A percentile compares a stretch with the other conserved stretches of the same genome.
These are phyloP conservation scores for Lasioglossum lativentre DNA, from an alignment of 2,888 invertebrate genomes.

Conservation along the genomic window DNA sequence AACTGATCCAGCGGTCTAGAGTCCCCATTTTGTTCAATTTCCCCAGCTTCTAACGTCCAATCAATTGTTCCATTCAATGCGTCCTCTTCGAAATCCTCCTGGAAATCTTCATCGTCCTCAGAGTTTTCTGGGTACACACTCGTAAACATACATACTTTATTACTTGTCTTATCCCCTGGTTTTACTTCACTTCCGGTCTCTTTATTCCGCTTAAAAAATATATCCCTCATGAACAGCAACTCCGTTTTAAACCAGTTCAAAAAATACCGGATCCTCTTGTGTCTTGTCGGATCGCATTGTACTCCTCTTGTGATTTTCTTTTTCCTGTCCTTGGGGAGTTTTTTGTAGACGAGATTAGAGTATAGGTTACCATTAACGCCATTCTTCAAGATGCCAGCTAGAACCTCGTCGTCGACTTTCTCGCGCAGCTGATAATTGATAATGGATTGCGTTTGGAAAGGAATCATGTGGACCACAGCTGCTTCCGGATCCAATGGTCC, in stretches of 20 bases:
- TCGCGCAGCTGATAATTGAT: neutral
- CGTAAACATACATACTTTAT: neutral
- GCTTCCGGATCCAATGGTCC: neutral
- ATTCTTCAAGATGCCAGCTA: slow-evolving; percentile 4
- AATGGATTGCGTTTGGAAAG: neutral
- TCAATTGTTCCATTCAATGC: neutral
- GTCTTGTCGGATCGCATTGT: slow-evolving; percentile 58
- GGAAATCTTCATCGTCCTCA: neutral
- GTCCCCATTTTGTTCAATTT: neutral
- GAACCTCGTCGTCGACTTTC: neutral
- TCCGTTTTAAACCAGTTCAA: slow-evolving; percentile 57
- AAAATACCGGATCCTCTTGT: slow-evolving; percentile 35
- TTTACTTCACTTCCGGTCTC: neutral
- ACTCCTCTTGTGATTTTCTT: slow-evolving; percentile 72
- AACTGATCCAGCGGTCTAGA: neutral
- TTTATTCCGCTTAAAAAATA: slow-evolving; percentile 17
- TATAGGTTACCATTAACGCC: neutral
- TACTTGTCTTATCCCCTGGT: too few relatives aligned
- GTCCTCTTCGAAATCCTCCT: neutral
- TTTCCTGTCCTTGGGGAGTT: slow-evolving; percentile 29
- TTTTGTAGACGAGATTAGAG: neutral
- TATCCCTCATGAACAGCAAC: neutral
- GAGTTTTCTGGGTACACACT: neutral
- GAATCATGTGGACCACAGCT: neutral
- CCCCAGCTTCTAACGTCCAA: neutral